phyloP scores from a whole-genome alignment of 1,140 invertebrate genomes.

The Tetragonula clypearis region DNA sequence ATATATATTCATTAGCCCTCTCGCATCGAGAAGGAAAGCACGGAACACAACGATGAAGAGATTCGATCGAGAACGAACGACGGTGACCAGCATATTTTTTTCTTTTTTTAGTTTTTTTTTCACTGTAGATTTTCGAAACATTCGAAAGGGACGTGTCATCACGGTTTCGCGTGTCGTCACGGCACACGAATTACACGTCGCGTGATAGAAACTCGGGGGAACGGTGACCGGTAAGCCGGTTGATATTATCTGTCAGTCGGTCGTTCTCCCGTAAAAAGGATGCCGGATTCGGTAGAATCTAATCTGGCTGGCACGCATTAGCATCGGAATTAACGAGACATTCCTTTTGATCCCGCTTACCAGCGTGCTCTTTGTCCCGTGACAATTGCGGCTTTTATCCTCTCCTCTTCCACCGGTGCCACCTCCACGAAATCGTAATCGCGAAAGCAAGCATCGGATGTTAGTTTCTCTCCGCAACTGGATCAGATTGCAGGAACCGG shows the following conservation, averaged over 20 bases:
- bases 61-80: background rate
- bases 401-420: too few relatives aligned
- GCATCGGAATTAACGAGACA: conserved; percentile 51
- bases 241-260: conserved; percentile 65
- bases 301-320: conserved; percentile 48
- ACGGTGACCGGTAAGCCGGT: conserved; percentile 29
- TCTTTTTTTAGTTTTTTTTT: background rate
- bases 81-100: conserved; percentile 5
- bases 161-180: conserved; percentile 52
- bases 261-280: conserved; percentile 54
- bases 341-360: conserved; percentile 17
- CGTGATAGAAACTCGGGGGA: conserved; percentile 58
- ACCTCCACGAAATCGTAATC: conserved; percentile 12
- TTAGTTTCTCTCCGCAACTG: background rate
- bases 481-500: background rate
- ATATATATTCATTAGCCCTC: background rate
- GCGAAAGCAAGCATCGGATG: background rate
- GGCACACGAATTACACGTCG: conserved; percentile 40
- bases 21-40: background rate
- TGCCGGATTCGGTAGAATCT: conserved; percentile 52
- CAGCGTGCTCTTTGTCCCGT: conserved; percentile 1
- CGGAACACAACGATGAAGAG: background rate
- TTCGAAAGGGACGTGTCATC: conserved; percentile 52
- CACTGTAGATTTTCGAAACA: background rate
- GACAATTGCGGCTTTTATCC: conserved; percentile 29